Percentiles rank a stretch among this genome's conserved stretches.
Conservation (phyloP, 92 coral and sea anemone genomes). For the Epizoanthus stellaris region DNA sequence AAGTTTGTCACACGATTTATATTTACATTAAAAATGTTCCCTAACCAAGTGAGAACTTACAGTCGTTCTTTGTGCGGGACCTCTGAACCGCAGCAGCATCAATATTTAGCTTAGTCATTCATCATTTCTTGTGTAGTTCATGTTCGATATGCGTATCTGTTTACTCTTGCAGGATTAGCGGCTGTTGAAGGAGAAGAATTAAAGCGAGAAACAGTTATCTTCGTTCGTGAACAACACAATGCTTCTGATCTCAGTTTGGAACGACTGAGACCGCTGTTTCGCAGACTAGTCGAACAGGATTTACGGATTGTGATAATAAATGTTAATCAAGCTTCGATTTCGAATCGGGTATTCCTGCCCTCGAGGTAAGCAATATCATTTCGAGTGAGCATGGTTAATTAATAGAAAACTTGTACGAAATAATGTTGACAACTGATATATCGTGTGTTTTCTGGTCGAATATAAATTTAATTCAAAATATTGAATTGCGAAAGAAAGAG, state of each 20-base stretch:
- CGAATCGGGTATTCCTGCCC: constrained; percentile 6
- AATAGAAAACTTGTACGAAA: not conserved
- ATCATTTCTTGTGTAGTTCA: too few relatives aligned
- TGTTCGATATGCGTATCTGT: not conserved
- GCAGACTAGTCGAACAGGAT: not conserved
- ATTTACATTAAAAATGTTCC: too few relatives aligned
- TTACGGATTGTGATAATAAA: not conserved
- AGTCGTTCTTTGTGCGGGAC: too few relatives aligned
- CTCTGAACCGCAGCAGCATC: too few relatives aligned
- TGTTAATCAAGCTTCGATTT: constrained; percentile 10
- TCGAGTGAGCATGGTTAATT: constrained; percentile 11
- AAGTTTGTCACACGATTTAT: too few relatives aligned
- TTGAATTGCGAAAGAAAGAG: not conserved
- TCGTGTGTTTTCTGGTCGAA: constrained; percentile 18
- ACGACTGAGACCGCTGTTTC: constrained; percentile 8
- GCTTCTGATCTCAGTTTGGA: not conserved
- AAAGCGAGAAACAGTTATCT: constrained; percentile 12
- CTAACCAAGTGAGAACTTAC: too few relatives aligned
- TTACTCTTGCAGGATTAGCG: constrained; percentile 29
- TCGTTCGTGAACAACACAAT: constrained; percentile 29
- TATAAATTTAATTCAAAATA: constrained; percentile 1
- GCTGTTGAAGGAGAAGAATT: constrained; percentile 4
- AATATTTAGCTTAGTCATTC: too few relatives aligned
- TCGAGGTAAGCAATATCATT: constrained; percentile 1
- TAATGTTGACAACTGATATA: constrained; percentile 17